A percentile compares a stretch with the other conserved stretches of the same genome.
Conservation (phyloP, 1,140 invertebrate genomes). For the Drosophila mauritiana region DNA sequence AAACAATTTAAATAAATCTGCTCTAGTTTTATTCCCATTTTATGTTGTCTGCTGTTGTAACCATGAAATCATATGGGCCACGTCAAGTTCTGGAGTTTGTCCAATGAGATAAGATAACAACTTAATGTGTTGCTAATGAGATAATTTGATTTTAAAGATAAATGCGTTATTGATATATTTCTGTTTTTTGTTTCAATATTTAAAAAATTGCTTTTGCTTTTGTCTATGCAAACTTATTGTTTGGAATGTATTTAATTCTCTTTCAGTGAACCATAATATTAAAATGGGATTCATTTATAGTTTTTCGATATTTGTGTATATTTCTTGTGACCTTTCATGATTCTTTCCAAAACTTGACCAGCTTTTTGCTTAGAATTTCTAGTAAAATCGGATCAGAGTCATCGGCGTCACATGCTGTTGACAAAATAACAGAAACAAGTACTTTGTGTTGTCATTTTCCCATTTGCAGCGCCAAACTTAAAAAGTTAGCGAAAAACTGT, state of each 20-base stretch:
- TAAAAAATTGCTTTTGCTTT: too few species aligned
- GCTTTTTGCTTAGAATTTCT: slow-evolving; percentile 13
- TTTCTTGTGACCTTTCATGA: not conserved
- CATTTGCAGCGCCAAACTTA: slow-evolving; percentile 21
- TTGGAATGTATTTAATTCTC: not conserved
- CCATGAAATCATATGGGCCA: not conserved
- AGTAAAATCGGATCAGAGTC: slow-evolving; percentile 8
- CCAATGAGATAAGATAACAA: not conserved
- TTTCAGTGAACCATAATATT: not conserved
- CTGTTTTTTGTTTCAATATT: not conserved
- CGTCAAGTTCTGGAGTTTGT: not conserved
- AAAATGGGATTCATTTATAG: too few species aligned
- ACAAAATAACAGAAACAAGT: slow-evolving; percentile 17
- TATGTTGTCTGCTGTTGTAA: not conserved
- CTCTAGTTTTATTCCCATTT: not conserved
- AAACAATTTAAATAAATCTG: slow-evolving; percentile 43
- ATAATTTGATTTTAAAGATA: slow-evolving; percentile 9
- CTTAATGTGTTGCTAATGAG: slow-evolving; percentile 7
- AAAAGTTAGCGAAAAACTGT: slow-evolving; percentile 5
- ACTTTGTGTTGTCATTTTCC: slow-evolving; percentile 22
- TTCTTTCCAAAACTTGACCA: not conserved
- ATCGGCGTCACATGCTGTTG: slow-evolving; percentile 28
- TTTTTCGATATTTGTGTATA: not conserved
- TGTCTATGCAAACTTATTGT: not conserved
- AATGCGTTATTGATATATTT: not conserved